Evolutionary conservation across 2,888 invertebrate genomes (phyloP), one percentile per base, ranked within the genome.

Genomic region (Synanthedon vespiformis): DNA sequence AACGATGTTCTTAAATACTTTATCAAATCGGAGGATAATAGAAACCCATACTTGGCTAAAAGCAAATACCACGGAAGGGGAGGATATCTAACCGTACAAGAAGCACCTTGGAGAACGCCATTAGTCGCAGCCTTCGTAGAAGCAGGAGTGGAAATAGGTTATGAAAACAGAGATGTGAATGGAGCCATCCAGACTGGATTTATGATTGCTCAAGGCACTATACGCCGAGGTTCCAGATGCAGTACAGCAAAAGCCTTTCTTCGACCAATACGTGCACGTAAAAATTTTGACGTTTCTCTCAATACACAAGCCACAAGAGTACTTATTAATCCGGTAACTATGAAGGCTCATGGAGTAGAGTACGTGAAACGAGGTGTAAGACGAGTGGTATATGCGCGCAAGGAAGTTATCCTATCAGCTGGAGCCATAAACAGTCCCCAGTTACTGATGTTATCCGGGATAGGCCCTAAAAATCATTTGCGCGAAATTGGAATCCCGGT

Each of bases 351-450:
- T 53, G 95, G 94, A 0, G 94, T 96, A 0, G 94, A 95, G 71
- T 95, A 94, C 67, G 78, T 92, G 1, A 90, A 94, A 58, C 89
- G 93, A 59, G 95, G 95, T 2, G 84, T 89, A 40, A 90, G 90
- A 54, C 91, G 92, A 65, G 83, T 91, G 0, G 92, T 93, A 0
- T 83, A 90, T 55, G 96, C 96, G 0, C 89, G 90, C 52, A 94
- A 94, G 64, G 96, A 96, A 76, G 91, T 98, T 0, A 94, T 98
- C 50, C 71, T 98, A 44, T 93, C 95, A 11, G 96, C 96, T 0
- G 98, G 98, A 0, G 92, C 97, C 0, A 94, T 98, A 34, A 97
- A 97, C 70, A 93, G 94, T 11, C 96, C 98, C 0, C 97, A 98
- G 70, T 81, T 98, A 52, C 81, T 98, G 56, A 95, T 97, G 95